These are phyloP conservation scores for Cordilura impudica DNA, from an alignment of 2,888 invertebrate species.

Conservation along the genomic window DNA sequence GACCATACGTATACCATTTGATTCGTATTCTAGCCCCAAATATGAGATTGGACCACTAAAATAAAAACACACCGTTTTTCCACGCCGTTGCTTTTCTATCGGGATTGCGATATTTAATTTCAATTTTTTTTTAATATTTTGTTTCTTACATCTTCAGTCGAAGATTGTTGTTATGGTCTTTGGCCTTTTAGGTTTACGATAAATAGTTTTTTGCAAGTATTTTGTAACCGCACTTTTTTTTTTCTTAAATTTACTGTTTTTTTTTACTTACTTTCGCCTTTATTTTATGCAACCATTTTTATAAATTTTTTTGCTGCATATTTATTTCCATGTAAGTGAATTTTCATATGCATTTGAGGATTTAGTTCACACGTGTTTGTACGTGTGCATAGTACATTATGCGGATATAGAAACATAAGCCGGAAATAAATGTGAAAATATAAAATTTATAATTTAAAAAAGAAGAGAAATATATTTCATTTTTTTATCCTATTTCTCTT, in stretches of 20 bases:
- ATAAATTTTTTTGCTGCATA: constrained; percentile 19
- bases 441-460: constrained; percentile 52
- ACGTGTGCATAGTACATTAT: constrained; percentile 37
- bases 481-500: constrained; percentile 46
- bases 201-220: constrained; percentile 5
- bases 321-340: constrained; percentile 16
- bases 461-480: constrained; percentile 6
- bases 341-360: constrained; percentile 26
- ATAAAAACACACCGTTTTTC: no score
- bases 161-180: no score
- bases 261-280: constrained; percentile 34
- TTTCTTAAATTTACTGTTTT: constrained; percentile 53
- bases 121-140: no score
- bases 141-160: no score
- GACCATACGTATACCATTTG: no score
- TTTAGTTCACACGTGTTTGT: background rate
- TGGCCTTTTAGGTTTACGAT: no score
- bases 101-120: no score
- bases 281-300: constrained; percentile 24
- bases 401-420: constrained; percentile 64
- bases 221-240: constrained; percentile 50
- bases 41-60: no score
- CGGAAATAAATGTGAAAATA: constrained; percentile 63
- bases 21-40: no score
- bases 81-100: no score